These are phyloP conservation scores for Boloria selene DNA, from an alignment of 2,888 invertebrate species.

Conservation along the genomic window DNA sequence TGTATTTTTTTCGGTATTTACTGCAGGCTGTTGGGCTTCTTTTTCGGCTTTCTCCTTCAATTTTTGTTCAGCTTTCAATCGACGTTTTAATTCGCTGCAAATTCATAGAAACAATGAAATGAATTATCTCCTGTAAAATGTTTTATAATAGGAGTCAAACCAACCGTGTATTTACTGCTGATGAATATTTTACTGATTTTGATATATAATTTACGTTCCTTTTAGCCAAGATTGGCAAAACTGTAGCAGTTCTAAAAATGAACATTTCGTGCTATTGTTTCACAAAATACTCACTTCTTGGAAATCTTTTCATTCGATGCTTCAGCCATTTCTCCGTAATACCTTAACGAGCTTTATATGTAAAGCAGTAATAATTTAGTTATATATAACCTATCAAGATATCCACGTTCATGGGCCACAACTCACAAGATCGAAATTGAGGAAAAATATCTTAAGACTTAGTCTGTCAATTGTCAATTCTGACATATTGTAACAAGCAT, in stretches of 20 bases:
- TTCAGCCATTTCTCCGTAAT: constrained; percentile 78
- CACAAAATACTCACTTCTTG: constrained; percentile 85
- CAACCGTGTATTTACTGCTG: constrained; percentile 68
- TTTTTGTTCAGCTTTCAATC: constrained; percentile 95
- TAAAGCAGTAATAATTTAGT: constrained; percentile 15
- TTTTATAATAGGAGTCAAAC: constrained; percentile 48
- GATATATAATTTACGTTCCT: constrained; percentile 52
- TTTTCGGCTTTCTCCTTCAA: constrained; percentile 94
- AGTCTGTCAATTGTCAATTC: too few species aligned
- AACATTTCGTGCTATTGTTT: constrained; percentile 53
- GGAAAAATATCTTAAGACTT: too few species aligned
- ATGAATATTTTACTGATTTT: constrained; percentile 55
- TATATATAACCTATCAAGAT: constrained; percentile 10
- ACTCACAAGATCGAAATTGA: too few species aligned
- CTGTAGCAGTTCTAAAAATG: constrained; percentile 51
- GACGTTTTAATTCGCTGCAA: constrained; percentile 94
- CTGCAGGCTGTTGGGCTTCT: constrained; percentile 75
- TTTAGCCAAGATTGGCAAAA: constrained; percentile 44
- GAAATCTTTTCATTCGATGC: constrained; percentile 82
- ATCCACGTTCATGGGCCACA: background rate
- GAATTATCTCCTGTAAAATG: constrained; percentile 3
- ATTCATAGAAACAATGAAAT: constrained; percentile 3
- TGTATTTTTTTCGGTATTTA: constrained; percentile 59
- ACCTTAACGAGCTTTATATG: background rate
- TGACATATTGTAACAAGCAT: too few species aligned